Percentiles rank a stretch among this genome's conserved stretches.
Conservation (phyloP, 2,888 invertebrate genomes). For the Brenthis daphne region DNA sequence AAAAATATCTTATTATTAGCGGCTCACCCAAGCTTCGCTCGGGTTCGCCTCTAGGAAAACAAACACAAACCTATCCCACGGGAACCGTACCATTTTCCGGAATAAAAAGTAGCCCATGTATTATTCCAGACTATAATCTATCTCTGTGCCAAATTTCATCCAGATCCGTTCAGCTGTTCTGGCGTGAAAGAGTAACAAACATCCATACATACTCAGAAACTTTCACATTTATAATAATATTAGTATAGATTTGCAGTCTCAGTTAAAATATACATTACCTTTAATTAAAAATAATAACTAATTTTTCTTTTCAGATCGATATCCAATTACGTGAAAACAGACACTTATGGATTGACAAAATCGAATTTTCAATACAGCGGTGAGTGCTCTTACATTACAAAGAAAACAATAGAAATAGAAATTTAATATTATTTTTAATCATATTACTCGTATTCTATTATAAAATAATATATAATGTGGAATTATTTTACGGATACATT, state of each 20-base stretch:
- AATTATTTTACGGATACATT: not conserved
- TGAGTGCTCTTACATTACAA: slow-evolving; percentile 19
- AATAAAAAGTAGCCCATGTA: too few species aligned
- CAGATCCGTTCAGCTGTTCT: too few species aligned
- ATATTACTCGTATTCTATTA: not conserved
- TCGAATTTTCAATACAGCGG: slow-evolving; percentile 29
- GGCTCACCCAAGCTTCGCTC: too few species aligned
- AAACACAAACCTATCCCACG: too few species aligned
- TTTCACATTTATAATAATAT: too few species aligned
- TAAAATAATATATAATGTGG: slow-evolving; percentile 5
- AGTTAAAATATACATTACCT: slow-evolving; percentile 42
- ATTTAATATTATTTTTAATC: not conserved
- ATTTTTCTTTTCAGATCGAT: slow-evolving; percentile 52
- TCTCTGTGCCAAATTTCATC: too few species aligned
- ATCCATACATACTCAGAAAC: too few species aligned
- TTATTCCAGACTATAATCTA: too few species aligned
- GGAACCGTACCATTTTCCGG: too few species aligned
- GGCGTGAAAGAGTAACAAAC: too few species aligned
- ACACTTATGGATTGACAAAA: slow-evolving; percentile 27
- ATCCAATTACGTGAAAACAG: slow-evolving; percentile 29
- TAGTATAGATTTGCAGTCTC: not conserved
- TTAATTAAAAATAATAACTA: slow-evolving; percentile 66
- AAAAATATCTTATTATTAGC: too few species aligned
- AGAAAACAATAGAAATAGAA: slow-evolving; percentile 1
- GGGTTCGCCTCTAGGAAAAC: too few species aligned